These are phyloP conservation scores for Drosophila tripunctata DNA, from an alignment of 2,888 invertebrate genomes.

Conservation along the genomic window DNA sequence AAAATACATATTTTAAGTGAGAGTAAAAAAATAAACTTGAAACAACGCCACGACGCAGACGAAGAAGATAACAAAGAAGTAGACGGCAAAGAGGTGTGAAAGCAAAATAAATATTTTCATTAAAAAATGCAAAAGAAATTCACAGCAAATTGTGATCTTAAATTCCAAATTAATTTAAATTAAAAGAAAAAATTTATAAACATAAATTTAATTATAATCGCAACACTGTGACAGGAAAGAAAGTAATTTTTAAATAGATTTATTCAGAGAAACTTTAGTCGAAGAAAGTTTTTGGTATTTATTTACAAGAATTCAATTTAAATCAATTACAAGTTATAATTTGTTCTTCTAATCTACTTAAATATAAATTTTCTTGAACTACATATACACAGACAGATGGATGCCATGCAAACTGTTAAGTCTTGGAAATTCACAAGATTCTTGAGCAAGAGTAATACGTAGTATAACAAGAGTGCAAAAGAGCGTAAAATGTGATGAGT, in stretches of 20 bases:
- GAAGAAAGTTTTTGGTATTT: too few species aligned
- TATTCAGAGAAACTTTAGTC: too few species aligned
- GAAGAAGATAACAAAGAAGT: background rate
- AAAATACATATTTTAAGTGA: slow-evolving; percentile 10
- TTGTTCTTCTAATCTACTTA: too few species aligned
- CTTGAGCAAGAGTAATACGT: background rate
- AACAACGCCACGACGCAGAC: slow-evolving; percentile 37
- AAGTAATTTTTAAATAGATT: too few species aligned
- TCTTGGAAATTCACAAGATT: slow-evolving; percentile 7
- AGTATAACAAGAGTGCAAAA: background rate
- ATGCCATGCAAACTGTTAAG: slow-evolving; percentile 8
- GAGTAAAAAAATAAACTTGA: slow-evolving; percentile 19
- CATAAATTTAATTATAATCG: too few species aligned
- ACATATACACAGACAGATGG: too few species aligned
- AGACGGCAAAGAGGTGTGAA: slow-evolving; percentile 26
- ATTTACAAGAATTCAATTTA: too few species aligned
- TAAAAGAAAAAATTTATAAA: slow-evolving; percentile 1
- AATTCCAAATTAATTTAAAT: slow-evolving; percentile 12
- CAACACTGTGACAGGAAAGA: too few species aligned
- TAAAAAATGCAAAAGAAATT: slow-evolving; percentile 6
- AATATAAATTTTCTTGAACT: too few species aligned
- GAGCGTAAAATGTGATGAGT: slow-evolving; percentile 7
- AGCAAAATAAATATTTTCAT: slow-evolving; percentile 43
- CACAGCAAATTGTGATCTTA: background rate
- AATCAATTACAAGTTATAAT: too few species aligned